phyloP scores from a whole-genome alignment of 1,140 invertebrate species.

The Plodia interpunctella region DNA sequence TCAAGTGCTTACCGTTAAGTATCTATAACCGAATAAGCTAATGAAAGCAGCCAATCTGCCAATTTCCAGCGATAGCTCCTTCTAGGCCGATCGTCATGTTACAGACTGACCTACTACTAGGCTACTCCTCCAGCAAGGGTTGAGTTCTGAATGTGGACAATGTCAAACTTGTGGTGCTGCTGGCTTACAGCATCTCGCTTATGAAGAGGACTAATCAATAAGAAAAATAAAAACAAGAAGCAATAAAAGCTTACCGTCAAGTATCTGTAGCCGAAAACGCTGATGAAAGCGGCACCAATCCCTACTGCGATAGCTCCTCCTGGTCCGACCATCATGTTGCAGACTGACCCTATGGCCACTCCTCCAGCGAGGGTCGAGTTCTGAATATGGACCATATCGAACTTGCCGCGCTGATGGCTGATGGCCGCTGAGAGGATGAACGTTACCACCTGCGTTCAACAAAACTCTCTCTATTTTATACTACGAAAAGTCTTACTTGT shows the following conservation, averaged over 20 bases:
- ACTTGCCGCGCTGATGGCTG: conserved; percentile 83
- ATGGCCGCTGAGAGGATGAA: conserved; percentile 90
- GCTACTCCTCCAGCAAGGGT: conserved; percentile 89
- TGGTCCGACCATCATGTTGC: conserved; percentile 91
- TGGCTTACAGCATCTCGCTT: conserved; percentile 86
- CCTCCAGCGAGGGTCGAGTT: conserved; percentile 93
- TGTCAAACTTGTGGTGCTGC: conserved; percentile 86
- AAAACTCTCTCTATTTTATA: not conserved
- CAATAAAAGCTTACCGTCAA: conserved; percentile 82
- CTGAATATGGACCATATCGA: conserved; percentile 94
- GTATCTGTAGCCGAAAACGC: conserved; percentile 90
- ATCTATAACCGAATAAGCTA: conserved; percentile 91
- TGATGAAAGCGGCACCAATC: conserved; percentile 86
- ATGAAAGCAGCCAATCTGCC: conserved; percentile 87
- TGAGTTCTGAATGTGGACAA: conserved; percentile 94
- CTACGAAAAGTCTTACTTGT: too few relatives aligned
- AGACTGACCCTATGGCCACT: conserved; percentile 81
- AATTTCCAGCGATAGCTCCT: conserved; percentile 89
- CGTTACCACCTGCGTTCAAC: conserved; percentile 81
- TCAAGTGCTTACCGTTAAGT: conserved; percentile 92
- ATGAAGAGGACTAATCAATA: too few relatives aligned
- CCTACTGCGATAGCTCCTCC: conserved; percentile 92
- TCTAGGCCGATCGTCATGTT: conserved; percentile 92
- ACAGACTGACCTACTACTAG: conserved; percentile 49
- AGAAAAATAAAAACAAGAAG: too few relatives aligned